Percentiles rank a stretch among this genome's conserved stretches.
Conservation (phyloP, 2,113 vertebrate genomes). For the Peromyscus californicus region DNA sequence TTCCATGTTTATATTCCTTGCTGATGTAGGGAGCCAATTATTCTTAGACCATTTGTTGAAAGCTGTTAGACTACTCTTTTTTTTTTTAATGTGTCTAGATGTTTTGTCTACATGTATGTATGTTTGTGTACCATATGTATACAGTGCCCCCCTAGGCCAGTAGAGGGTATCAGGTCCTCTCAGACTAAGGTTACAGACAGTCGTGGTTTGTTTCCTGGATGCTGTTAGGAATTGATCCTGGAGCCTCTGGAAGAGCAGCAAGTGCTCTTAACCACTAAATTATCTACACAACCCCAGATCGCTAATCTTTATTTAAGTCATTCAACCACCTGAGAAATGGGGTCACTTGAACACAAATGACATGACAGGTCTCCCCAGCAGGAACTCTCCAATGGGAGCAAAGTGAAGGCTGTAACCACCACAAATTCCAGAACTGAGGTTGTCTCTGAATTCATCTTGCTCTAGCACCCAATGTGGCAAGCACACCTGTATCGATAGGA, state of each 20-base stretch:
- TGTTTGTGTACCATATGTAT: background rate
- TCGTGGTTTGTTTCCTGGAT: background rate
- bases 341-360: background rate
- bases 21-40: background rate
- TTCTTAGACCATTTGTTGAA: background rate
- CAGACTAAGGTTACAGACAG: background rate
- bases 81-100: background rate
- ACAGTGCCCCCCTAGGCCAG: background rate
- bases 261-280: background rate
- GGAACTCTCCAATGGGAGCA: background rate
- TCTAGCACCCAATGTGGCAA: too few species aligned
- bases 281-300: background rate
- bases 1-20: background rate
- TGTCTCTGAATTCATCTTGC: rapidly evolving
- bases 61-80: background rate
- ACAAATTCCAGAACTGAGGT: background rate
- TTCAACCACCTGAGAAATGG: background rate
- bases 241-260: too few species aligned
- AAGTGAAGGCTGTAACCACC: too few species aligned
- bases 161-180: background rate
- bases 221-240: background rate
- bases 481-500: background rate
- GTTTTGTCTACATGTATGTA: background rate
- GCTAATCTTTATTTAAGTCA: background rate
- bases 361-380: background rate